Base-by-base conservation (phyloP, 2,888 invertebrate species). In the Heliconius cydno region DNA sequence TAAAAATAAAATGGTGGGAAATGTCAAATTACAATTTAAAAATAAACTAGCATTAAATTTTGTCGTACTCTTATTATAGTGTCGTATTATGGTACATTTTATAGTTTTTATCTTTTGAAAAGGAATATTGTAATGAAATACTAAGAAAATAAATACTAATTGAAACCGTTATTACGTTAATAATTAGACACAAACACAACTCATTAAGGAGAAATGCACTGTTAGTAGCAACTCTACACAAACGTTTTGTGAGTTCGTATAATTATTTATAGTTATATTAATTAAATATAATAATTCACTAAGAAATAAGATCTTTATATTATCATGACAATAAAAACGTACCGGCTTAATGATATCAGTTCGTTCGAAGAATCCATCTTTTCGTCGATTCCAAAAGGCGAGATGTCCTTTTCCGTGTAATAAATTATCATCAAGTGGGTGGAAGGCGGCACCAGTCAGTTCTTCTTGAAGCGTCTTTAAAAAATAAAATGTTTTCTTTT, bases 371-470 rank as follows among this genome's bases (percentile, higher is more conserved):
- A 97, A 98, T 66, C 98, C 98, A 89, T 98, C 98, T 93, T 98
- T 98, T 82, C 98, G 95, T 79, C 98, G 96, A 86, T 98, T 98
- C 98, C 98, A 99, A 91, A 98, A 98, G 0, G 98, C 98, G 83
- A 99, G 92, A 89, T 98, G 98, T 0, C 98, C 98, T 85, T 98
- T 97, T 3, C 99, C 99, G 87, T 98, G 98, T 0, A 98, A 96
- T 38, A 98, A 95, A 90, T 98, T 98, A 88, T 98, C 98, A 88
- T 98, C 98, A 52, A 98, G 94, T 0, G 98, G 98, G 91, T 98
- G 98, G 91, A 99, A 99, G 0, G 97, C 97, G 0, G 98, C 98
- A 0, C 98, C 98, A 0, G 97, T 97, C 68, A 99, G 93, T 85
- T 98, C 97, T 90, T 98, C 98, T 95, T 98, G 98, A 60, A 98